Base-by-base conservation (phyloP, 2,888 invertebrate species). In the Tuberolachnus salignus region DNA sequence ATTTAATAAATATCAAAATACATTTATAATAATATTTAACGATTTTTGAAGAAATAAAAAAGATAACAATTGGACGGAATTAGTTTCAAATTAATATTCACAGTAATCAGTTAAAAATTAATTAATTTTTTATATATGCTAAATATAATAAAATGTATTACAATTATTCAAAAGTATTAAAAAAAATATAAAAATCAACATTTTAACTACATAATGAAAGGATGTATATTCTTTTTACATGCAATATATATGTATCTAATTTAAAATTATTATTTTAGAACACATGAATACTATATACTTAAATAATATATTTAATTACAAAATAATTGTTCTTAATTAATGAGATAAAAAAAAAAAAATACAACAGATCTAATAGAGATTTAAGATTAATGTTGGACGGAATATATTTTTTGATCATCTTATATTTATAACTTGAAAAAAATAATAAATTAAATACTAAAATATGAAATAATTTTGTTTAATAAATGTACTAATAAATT, bases 61-160 rank as follows among this genome's bases (percentile, higher is more conserved):
- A 59, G 16, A 51, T 63, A 78, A 78, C 59, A 78, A 73, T 69
- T 78, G 78, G 78, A 78, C 69, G 67, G 75, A 46, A 63, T 73
- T 53, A 53, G n/a, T 74, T 74, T 21, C 73, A 64, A 23, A 26
- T 51, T 73, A 63, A 73, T 63, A 26, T 51, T 73, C 34, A 42
- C 19, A 42, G 46, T 51, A 59, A 42, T 63, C 6, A 49, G 34
- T 16, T 49, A 26, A 14, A 59, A 72, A 61, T n/a, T n/a, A 49
- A 72, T 34, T 49, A 72, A 49, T 16, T n/a, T n/a, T n/a, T 34
- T 16, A 34, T n/a, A 34, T 6, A 34, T 19, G 16, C n/a, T 53
- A 34, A 19, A 23, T n/a, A 46, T n/a, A 46, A 11, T 44, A 13
- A 63, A 49, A 19, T 11, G 3, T 2, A 11, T 51, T 67, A 64